phyloP scores from a whole-genome alignment of 2,113 vertebrate genomes.

The Synchiropus splendidus region DNA sequence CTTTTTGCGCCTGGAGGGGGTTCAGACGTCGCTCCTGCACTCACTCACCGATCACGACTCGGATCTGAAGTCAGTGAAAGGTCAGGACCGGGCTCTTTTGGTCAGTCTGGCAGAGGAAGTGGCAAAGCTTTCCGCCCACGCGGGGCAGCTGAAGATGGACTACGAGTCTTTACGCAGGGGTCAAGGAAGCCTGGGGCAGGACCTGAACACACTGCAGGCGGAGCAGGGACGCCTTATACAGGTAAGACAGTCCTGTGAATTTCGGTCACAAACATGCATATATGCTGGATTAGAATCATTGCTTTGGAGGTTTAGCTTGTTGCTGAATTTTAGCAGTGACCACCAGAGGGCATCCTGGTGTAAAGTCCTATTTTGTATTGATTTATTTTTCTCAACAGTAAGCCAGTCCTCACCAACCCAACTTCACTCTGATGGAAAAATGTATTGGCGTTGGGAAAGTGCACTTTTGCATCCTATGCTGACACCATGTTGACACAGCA shows the following conservation, averaged over 20 bases:
- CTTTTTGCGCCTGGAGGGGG: constrained; percentile 80
- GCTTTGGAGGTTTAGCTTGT: background rate
- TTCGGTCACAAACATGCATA: background rate
- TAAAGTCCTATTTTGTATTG: too few relatives aligned
- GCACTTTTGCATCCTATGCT: too few relatives aligned
- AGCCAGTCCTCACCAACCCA: too few relatives aligned
- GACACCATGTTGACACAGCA: too few relatives aligned
- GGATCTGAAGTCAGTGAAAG: constrained; percentile 70
- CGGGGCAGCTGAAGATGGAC: constrained; percentile 80
- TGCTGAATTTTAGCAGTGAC: too few relatives aligned
- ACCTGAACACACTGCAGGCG: constrained; percentile 79
- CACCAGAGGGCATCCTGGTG: too few relatives aligned
- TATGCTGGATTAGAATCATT: background rate
- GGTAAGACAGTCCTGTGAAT: constrained; percentile 57
- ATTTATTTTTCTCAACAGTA: too few relatives aligned
- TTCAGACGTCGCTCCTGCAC: constrained; percentile 81
- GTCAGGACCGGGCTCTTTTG: constrained; percentile 80
- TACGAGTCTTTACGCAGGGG: constrained; percentile 78
- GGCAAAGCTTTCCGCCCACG: constrained; percentile 75
- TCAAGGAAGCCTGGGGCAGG: constrained; percentile 80
- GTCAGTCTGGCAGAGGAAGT: constrained; percentile 83
- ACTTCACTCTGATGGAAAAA: too few relatives aligned
- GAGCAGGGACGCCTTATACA: constrained; percentile 91
- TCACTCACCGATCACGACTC: constrained; percentile 75
- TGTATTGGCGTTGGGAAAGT: too few relatives aligned